These are phyloP conservation scores for Pristionchus fissidentatus DNA, from an alignment of 2,888 invertebrate genomes.

Conservation along the genomic window DNA sequence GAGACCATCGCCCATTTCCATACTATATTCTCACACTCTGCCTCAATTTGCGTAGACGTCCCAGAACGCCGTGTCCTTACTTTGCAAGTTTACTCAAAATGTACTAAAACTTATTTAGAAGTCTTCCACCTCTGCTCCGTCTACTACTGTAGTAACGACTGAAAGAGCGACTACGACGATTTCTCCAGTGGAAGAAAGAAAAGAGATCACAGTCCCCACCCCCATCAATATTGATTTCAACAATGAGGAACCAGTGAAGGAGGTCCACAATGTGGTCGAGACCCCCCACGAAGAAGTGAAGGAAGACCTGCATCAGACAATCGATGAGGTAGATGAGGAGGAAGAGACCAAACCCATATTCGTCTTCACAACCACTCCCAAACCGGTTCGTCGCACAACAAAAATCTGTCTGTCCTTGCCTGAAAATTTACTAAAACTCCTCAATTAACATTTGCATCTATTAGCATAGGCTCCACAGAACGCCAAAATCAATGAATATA, in stretches of 20 bases:
- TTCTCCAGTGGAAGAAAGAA: not conserved
- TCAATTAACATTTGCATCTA: too few relatives aligned
- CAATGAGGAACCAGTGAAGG: not conserved
- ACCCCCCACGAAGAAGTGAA: constrained; percentile 47
- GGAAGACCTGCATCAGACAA: not conserved
- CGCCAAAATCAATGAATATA: not conserved
- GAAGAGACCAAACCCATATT: constrained; percentile 53
- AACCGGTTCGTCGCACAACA: constrained; percentile 29
- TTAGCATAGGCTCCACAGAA: too few relatives aligned
- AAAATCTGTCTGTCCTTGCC: not conserved
- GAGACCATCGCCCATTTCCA: too few relatives aligned
- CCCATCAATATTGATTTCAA: constrained; percentile 10
- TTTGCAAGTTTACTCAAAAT: not conserved
- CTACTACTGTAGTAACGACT: not conserved
- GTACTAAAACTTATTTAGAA: not conserved
- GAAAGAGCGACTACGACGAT: constrained; percentile 6
- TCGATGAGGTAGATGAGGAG: constrained; percentile 45
- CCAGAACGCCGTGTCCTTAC: not conserved
- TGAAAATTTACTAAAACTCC: too few relatives aligned
- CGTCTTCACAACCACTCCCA: constrained; percentile 61
- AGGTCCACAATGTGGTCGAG: not conserved
- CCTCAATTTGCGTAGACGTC: too few relatives aligned
- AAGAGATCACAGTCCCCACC: not conserved
- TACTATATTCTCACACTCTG: not conserved
- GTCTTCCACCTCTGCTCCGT: constrained; percentile 19